These are phyloP conservation scores for Ceratosolen fusciceps DNA, from an alignment of 1,140 invertebrate species.

Conservation along the genomic window DNA sequence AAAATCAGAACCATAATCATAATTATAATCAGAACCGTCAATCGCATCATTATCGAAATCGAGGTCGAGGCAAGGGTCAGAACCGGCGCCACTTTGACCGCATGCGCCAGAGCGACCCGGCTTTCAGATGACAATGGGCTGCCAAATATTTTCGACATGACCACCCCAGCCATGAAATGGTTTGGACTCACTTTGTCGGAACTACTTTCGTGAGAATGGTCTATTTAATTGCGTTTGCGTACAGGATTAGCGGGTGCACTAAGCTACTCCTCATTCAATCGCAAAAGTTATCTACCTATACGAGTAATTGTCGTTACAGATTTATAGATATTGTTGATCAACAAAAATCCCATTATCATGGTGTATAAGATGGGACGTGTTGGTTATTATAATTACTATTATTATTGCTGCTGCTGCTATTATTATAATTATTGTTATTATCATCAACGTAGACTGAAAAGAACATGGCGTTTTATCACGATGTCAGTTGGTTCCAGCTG, in stretches of 20 bases:
- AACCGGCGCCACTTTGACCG: conserved; percentile 65
- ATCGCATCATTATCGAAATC: conserved; percentile 60
- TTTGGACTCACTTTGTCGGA: neutral
- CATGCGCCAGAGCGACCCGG: conserved; percentile 62
- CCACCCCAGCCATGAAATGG: neutral
- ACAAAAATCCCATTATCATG: conserved; percentile 57
- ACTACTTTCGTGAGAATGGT: conserved; percentile 10
- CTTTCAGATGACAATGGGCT: conserved; percentile 70
- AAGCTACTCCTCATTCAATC: conserved; percentile 11
- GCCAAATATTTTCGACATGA: neutral
- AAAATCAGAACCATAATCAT: conserved; percentile 56
- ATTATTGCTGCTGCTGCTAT: conserved; percentile 15
- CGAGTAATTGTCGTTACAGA: conserved; percentile 23
- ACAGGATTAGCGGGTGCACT: neutral
- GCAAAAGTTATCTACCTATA: conserved; percentile 6
- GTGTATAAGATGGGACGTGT: conserved; percentile 57
- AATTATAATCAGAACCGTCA: conserved; percentile 53
- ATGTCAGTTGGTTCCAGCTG: neutral
- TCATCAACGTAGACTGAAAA: conserved; percentile 53
- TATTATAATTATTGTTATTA: neutral
- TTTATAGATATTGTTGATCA: conserved; percentile 61
- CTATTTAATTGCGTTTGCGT: conserved; percentile 29
- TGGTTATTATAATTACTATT: conserved; percentile 36
- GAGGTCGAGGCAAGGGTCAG: conserved; percentile 60
- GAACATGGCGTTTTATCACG: conserved; percentile 55